Conservation (phyloP, 2,888 invertebrate species). For the Polydesmus complanatus region DNA sequence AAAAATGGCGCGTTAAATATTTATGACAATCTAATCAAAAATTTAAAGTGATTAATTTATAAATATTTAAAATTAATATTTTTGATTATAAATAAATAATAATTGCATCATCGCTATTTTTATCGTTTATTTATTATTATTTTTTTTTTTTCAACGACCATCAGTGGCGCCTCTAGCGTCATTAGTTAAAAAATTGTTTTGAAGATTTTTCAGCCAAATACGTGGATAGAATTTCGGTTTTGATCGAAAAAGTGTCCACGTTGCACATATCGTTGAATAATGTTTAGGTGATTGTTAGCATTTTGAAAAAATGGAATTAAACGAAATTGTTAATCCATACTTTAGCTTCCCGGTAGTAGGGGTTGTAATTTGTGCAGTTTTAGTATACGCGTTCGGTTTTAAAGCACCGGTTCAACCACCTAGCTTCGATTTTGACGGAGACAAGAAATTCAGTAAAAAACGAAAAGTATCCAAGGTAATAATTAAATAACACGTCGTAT, state of each 20-base stretch:
- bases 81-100: no score
- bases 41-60: no score
- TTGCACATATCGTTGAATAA: conserved; percentile 2
- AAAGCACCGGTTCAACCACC: conserved; percentile 66
- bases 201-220: no score
- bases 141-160: no score
- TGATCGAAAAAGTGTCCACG: background rate
- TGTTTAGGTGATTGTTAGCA: background rate
- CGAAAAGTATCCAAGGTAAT: background rate
- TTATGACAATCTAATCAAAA: no score
- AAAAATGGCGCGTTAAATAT: no score
- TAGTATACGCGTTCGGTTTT: conserved; percentile 65
- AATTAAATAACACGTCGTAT: no score
- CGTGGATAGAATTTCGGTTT: background rate
- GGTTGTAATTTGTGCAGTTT: conserved; percentile 54
- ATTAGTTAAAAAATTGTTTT: no score
- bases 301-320: conserved; percentile 26
- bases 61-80: no score
- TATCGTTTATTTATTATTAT: no score
- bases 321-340: conserved; percentile 33
- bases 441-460: background rate
- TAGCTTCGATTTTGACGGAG: conserved; percentile 38
- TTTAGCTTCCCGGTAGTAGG: conserved; percentile 44
- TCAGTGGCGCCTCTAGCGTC: no score
- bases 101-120: no score